Base-by-base conservation (phyloP, 1,140 invertebrate species). In the Hylyphantes graminicola region DNA sequence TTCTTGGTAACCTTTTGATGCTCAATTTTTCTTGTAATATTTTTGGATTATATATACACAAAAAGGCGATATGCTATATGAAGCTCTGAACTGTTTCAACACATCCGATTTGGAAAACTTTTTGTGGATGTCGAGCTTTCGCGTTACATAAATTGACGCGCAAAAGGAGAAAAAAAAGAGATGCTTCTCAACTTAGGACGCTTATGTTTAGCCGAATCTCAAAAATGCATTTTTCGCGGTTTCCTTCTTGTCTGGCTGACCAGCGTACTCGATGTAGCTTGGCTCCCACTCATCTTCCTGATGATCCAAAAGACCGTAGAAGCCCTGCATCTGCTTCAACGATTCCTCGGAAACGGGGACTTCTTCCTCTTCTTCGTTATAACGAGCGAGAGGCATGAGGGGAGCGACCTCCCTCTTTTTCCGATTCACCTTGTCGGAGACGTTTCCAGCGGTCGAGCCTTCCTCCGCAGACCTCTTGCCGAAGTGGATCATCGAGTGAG, bases 401-500 rank as follows among this genome's bases (percentile, higher is more conserved):
- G 15, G 11, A 11, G 9, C 50, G 12, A 21, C 35, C n/a, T 78
- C 63, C 17, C 76, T 80, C 67, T 70, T 80, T 55, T 57, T 59
- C 51, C 67, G 57, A 7, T 10, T 72, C 53, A 51, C 4, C 50
- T 80, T 78, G 35, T 65, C 13, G 9, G 65, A 50, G 0, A 61
- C 15, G 13, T 70, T 54, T 54, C 65, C 65, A 15, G 19, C 13
- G 21, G 15, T 10, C 9, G n/a, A 11, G 5, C 35, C 35, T 12
- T 72, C 78, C 4, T 76, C 73, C 0, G 53, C 61, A 12, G 72
- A 75, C 64, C 82, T 67, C 21, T 85, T 85, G 9, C 82, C 82
- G 17, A 84, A 84, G 61, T 84, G 81, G 51, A 84, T 84, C 81
- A 84, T 84, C 19, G 61, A 13, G 19, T 84, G 81, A 13, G 81